Base-by-base conservation (phyloP, 2,797 vertebrate species). In the Antennarius maculatus region DNA sequence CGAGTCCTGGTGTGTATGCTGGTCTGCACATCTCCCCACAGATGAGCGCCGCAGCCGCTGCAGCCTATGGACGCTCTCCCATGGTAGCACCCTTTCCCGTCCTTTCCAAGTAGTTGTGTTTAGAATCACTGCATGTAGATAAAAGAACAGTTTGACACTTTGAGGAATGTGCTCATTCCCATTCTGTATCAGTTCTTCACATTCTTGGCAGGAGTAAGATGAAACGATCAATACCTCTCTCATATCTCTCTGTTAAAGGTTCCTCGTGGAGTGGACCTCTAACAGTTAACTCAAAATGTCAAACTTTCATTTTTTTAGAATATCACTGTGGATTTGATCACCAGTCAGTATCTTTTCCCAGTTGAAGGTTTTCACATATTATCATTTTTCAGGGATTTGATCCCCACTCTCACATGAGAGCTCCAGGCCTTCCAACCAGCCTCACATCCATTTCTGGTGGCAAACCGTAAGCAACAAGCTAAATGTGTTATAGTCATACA, bases 321-420 rank as follows among this genome's bases (percentile, higher is more conserved):
- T 54, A 18, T 41, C 17, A 7, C 11, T 14, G 27, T 54, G n/a
- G 62, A 70, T 61, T 69, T 66, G 27, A 42, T 59, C 51, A 42
- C 43, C 15, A 42, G 11, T 56, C 65, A 48, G n/a, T 37, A 48
- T 9, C 55, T 49, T 23, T 69, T 71, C 29, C 55, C 52, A 23
- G 69, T 74, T 28, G 80, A 66, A 55, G 11, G 31, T 72, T 49
- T 68, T 46, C 15, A 1, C 42, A 39, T 70, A 15, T 71, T 60
- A 14, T 80, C 5, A 7, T 78, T 71, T 87, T 89, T 82, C 76
- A 93, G 92, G 97, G 96, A 37, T 99, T 99, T 92, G 98, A 99
- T 91, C 95, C 97, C 71, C 98, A 99, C 92, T 95, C 95, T 89
- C 98, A 99, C 80, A 99, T 99, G 97, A 93, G 98, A 79, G 97